phyloP scores from a whole-genome alignment of 2,888 invertebrate genomes.

The Drosophila anomalata region DNA sequence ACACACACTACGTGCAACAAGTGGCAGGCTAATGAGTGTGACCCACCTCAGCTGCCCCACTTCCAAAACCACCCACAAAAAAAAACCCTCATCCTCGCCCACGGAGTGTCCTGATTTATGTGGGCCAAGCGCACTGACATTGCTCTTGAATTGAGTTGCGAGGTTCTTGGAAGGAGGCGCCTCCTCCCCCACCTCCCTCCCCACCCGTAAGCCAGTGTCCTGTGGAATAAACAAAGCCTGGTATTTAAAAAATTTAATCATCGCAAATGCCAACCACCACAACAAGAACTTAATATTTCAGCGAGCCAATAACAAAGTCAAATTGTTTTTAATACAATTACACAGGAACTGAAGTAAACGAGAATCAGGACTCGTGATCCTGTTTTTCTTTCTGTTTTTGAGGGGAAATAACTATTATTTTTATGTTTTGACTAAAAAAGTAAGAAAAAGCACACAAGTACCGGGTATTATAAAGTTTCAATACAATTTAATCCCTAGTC shows the following conservation, averaged over 20 bases:
- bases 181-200: no score
- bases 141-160: background rate
- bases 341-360: background rate
- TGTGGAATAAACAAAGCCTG: background rate
- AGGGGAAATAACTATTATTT: no score
- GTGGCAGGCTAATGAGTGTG: slow-evolving; percentile 47
- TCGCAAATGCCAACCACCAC: slow-evolving; percentile 7
- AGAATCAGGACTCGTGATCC: background rate
- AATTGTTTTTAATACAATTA: background rate
- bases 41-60: background rate
- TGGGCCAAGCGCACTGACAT: background rate
- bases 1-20: slow-evolving; percentile 51
- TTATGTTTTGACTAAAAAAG: no score
- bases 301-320: background rate
- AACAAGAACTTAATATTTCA: background rate
- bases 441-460: no score
- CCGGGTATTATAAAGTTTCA: no score
- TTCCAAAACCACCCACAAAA: background rate
- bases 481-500: no score
- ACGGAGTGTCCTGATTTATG: background rate
- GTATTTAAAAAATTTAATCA: slow-evolving; percentile 26
- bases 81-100: background rate
- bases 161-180: background rate
- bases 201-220: background rate
- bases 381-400: no score